A percentile compares a stretch with the other conserved stretches of the same genome.
Conservation (phyloP, 2,888 invertebrate species). For the Stenodera caucasica region DNA sequence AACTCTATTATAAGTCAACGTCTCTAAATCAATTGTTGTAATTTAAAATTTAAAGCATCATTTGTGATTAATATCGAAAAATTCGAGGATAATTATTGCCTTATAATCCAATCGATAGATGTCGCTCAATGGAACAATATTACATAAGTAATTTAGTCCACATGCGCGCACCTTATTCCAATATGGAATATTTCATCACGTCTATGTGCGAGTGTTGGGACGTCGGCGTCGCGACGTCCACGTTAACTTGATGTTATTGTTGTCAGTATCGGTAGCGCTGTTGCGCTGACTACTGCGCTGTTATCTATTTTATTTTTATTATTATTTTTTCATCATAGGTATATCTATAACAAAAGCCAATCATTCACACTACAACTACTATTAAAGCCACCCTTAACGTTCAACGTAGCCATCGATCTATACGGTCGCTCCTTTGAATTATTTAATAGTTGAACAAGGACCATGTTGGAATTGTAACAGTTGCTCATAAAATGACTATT, state of each 20-base stretch:
- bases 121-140: constrained; percentile 12
- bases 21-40: no score
- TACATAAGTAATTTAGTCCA: background rate
- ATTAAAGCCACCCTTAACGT: background rate
- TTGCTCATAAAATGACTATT: no score
- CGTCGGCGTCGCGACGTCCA: constrained; percentile 23
- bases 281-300: background rate
- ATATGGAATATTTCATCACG: constrained; percentile 17
- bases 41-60: no score
- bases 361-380: constrained; percentile 1
- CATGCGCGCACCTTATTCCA: constrained; percentile 1
- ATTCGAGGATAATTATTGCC: background rate
- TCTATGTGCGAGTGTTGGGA: constrained; percentile 19
- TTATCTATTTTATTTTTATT: background rate
- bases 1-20: constrained; percentile 10
- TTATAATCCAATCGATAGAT: constrained; percentile 16
- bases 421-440: constrained; percentile 41
- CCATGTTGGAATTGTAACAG: no score
- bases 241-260: background rate
- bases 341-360: background rate
- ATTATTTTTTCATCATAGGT: no score
- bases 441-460: constrained; percentile 30
- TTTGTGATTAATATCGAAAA: no score
- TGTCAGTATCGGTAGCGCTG: background rate
- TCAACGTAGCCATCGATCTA: constrained; percentile 34